Evolutionary conservation across 2,888 invertebrate genomes (phyloP).

Genomic region (Cinara cedri): DNA sequence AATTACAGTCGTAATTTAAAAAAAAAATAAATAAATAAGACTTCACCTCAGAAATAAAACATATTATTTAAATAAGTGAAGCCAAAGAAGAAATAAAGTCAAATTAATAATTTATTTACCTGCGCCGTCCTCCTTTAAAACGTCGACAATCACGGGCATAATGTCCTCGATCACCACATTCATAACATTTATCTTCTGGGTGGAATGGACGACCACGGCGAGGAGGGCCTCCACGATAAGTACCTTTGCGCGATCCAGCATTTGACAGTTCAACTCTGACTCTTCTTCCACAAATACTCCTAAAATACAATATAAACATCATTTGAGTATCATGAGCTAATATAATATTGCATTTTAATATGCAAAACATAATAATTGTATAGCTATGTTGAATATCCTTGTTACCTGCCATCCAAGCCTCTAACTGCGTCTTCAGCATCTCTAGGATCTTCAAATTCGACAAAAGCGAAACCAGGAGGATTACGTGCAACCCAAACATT

Average conservation of each 20-base stretch:
- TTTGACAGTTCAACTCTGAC: slow-evolving; percentile 92
- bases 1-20: slow-evolving; percentile 7
- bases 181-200: slow-evolving; percentile 91
- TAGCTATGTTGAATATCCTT: not conserved
- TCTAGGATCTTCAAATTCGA: slow-evolving; percentile 89
- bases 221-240: slow-evolving; percentile 59
- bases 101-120: slow-evolving; percentile 58
- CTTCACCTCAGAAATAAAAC: slow-evolving; percentile 36
- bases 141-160: slow-evolving; percentile 89
- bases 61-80: slow-evolving; percentile 43
- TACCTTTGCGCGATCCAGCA: slow-evolving; percentile 65
- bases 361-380: not conserved
- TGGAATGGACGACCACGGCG: slow-evolving; percentile 76
- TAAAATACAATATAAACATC: slow-evolving; percentile 61
- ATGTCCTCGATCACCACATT: slow-evolving; percentile 92
- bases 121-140: slow-evolving; percentile 66
- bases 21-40: not conserved
- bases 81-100: slow-evolving; percentile 29
- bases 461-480: slow-evolving; percentile 93
- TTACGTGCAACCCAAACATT: slow-evolving; percentile 98
- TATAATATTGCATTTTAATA: not conserved
- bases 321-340: not conserved
- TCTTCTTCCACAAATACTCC: slow-evolving; percentile 83
- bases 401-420: slow-evolving; percentile 67
- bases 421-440: slow-evolving; percentile 92